Base-by-base conservation (phyloP, 2,888 invertebrate genomes). In the Deilephila elpenor region DNA sequence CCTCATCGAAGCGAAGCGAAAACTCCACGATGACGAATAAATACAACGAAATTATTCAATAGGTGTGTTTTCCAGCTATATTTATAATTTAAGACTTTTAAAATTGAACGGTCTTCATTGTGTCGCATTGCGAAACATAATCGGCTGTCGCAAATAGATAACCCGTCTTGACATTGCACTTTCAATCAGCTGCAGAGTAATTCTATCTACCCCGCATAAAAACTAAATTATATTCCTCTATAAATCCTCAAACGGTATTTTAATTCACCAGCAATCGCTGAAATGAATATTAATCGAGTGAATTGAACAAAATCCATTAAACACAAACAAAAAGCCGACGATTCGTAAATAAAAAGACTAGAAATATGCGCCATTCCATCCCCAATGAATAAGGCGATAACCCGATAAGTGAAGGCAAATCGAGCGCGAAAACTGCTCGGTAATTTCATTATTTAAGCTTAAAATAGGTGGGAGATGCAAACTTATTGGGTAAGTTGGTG, bases 361-460 rank as follows among this genome's bases (percentile, higher is more conserved):
- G 17, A n/a, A n/a, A 56, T 44, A 56, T 56, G 44, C 25, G 25
- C 25, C 20, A 20, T 37, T 19, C 25, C 17, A 25, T 67, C 19
- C 67, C 64, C 44, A 67, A 51, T 51, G 25, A 67, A 67, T 67
- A 67, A 67, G 44, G 44, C 25, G 67, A 67, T 67, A 51, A 67
- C 44, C 25, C 51, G 67, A 25, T 67, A 67, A 67, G 20, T 67
- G 67, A 25, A 20, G 51, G 67, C 51, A 67, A 67, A 67, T 67
- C 25, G 67, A 67, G 67, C 67, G 44, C 44, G 67, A 67, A 67
- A 67, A 67, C 67, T 67, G 67, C 25, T 67, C 20, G 6, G 67
- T 67, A 67, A 67, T 67, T 51, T 67, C 51, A 67, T 67, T 67
- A 67, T 67, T 67, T 67, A 51, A 67, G 67, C 67, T 51, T 51